These are phyloP conservation scores for Cynodonichthys magdalenae DNA, from an alignment of 2,797 vertebrate genomes.

Conservation along the genomic window DNA sequence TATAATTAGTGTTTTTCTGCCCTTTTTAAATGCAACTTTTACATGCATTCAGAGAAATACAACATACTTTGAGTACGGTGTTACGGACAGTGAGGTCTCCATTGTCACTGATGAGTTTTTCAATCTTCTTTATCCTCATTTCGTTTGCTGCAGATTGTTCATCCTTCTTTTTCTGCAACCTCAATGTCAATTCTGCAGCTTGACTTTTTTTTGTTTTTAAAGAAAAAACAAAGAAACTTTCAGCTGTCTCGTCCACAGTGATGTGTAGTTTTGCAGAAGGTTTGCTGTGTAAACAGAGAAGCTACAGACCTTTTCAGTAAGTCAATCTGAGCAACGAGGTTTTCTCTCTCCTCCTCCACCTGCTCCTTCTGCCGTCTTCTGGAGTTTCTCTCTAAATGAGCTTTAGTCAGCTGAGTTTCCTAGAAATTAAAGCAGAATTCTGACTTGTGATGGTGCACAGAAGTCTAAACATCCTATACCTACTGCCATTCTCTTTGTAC, in stretches of 20 bases:
- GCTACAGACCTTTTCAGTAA: constrained; percentile 79
- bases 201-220: constrained; percentile 72
- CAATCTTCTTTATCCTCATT: constrained; percentile 75
- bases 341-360: constrained; percentile 76
- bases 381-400: constrained; percentile 72
- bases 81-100: constrained; percentile 78
- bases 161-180: constrained; percentile 76
- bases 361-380: constrained; percentile 80
- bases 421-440: constrained; percentile 46
- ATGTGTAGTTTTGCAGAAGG: neutral
- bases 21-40: neutral
- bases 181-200: constrained; percentile 74
- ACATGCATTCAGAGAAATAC: neutral
- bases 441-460: neutral
- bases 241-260: neutral
- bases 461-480: neutral
- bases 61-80: constrained; percentile 82
- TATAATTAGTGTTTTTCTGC: too few relatives aligned
- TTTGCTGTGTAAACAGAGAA: neutral
- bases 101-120: constrained; percentile 70
- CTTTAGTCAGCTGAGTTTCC: constrained; percentile 83
- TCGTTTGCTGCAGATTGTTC: constrained; percentile 67
- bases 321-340: constrained; percentile 76
- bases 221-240: constrained; percentile 9
- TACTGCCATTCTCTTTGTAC: constrained; percentile 58